Evolutionary conservation across 2,113 vertebrate species (phyloP), one percentile per base, ranked within the genome.

Genomic region (Uria aalge): DNA sequence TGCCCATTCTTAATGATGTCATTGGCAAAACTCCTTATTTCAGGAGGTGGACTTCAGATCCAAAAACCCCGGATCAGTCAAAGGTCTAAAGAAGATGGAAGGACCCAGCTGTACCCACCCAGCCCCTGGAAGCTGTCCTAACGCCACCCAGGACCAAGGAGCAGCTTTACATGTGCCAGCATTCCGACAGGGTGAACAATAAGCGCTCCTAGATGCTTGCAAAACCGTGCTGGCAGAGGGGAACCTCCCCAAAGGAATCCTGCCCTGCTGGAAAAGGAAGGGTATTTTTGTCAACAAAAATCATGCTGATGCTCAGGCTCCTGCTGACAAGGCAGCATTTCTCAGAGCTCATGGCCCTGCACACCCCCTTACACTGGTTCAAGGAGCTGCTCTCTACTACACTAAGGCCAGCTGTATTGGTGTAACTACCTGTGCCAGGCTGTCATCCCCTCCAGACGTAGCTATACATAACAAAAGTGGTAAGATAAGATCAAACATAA

Each of bases 121-220:
- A 62, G 62, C 72, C 60, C 7, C 67, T 66, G 26, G 0, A 8
- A 79, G 41, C 45, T 56, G 68, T 30, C 64, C 68, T 56, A 15
- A 18, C 21, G 6, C 13, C 34, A 79, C 30, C 72, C 9, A 38
- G 62, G 57, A 90, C 16, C 60, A 50, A 19, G 45, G 53, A 13
- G 0, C 8, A 91, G 26, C 38, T 38, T 41, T 20, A 9, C 0
- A 0, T 3, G 6, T 11, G 47, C 63, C 67, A 69, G 63, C 26
- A 3, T 27, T 90, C 45, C 50, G 6, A 8, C 57, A 43, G 50
- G 16, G 53, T 14, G 36, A 48, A 41, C 21, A 55, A 59, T 4
- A 14, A 74, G 68, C 73, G 32, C 34, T 38, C 11, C 76, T 36
- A 43, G 76, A 26, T 16, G 79, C 43, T 30, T 57, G 66, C 5